Evolutionary conservation across 2,888 invertebrate species (phyloP), one percentile per base, ranked within the genome.

Genomic region (Dione juno): DNA sequence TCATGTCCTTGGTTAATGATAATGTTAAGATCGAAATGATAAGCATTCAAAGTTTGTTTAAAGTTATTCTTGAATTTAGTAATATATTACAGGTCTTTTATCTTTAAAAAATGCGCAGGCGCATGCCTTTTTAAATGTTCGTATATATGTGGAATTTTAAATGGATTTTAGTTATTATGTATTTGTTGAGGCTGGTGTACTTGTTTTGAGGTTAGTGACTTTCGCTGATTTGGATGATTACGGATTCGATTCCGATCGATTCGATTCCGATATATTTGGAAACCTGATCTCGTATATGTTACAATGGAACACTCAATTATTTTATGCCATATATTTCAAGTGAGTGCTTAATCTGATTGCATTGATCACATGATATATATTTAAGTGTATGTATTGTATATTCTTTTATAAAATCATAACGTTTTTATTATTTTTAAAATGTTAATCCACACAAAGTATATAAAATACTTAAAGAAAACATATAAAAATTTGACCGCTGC

Each of bases 21-120:
- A 41, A 61, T 61, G 58, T 67, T 66, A 53, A 37, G 64, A 64
- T 64, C 19, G 40, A 52, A 64, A 40, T 37, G 64, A 64, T 64
- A 64, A 64, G 64, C 19, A 35, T 37, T 35, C 19, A 37, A 52
- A 50, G 37, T 64, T 64, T 52, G 50, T 52, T 64, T 50, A 19
- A 64, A 40, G 14, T 64, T 64, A 50, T 64, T 64, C 19, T 50
- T 63, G 45, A 50, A 50, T 64, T 64, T 50, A 37, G 50, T 50
- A 48, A 50, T 48, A 40, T 52, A 52, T 52, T 37, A 35, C 50
- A 37, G 10, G 50, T 37, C 37, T 64, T 50, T 37, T 50, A 48
- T 64, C 50, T 50, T 50, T 19, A 50, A 28, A 16, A 7, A 28
- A 21, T 48, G 37, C 63, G 48, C 59, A 59, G 11, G 61, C 61